Evolutionary conservation across 2,113 vertebrate species (phyloP).

Genomic region (Psittacula cyanocephala): DNA sequence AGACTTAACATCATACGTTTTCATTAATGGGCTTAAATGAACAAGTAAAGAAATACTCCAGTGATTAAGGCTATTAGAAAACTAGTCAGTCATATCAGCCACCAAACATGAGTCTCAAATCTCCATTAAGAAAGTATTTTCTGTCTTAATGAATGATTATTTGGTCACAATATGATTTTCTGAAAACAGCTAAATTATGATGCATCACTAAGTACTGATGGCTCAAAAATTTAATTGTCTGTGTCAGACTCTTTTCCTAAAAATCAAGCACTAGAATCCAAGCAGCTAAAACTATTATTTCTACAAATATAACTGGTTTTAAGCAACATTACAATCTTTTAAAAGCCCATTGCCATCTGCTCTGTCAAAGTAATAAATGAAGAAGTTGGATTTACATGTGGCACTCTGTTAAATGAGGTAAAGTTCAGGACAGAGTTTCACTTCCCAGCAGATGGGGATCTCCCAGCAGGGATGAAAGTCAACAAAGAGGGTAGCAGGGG

Average conservation of each 20-base stretch:
- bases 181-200: constrained; percentile 45
- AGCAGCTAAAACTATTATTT: constrained; percentile 14
- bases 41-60: constrained; percentile 47
- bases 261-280: constrained; percentile 22
- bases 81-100: constrained; percentile 51
- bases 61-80: constrained; percentile 55
- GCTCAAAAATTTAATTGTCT: constrained; percentile 46
- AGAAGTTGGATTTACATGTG: constrained; percentile 54
- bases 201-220: constrained; percentile 42
- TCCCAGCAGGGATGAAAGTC: constrained; percentile 69
- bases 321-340: constrained; percentile 24
- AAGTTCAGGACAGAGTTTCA: constrained; percentile 58
- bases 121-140: constrained; percentile 44
- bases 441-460: constrained; percentile 69
- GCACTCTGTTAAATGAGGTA: constrained; percentile 38
- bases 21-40: constrained; percentile 59
- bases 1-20: constrained; percentile 52
- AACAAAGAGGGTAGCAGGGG: constrained; percentile 68
- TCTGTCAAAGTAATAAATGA: constrained; percentile 53
- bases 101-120: constrained; percentile 10
- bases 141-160: constrained; percentile 35
- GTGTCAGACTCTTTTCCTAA: constrained; percentile 33
- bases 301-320: constrained; percentile 40
- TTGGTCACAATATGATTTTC: constrained; percentile 50
- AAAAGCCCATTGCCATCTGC: constrained; percentile 58